Evolutionary conservation across 2,797 vertebrate species (phyloP), one percentile per base, ranked within the genome.

Genomic region (Hephaestus fuliginosus): DNA sequence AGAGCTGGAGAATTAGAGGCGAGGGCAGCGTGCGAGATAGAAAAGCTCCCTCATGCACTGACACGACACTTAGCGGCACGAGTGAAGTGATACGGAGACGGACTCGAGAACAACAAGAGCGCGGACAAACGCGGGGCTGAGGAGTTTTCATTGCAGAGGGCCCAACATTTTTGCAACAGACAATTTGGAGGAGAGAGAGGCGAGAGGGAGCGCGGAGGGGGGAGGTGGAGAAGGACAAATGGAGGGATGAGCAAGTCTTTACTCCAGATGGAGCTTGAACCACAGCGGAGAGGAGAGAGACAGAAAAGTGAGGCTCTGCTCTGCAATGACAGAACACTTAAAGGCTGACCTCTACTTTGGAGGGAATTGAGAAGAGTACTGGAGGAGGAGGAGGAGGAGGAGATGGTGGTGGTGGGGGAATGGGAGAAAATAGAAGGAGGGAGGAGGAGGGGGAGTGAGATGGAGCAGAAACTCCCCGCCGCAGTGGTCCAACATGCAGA

Each of bases 251-350:
- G 75, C 63, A 3, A 82, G 85, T 77, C 79, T 74, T 86, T 84
- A 76, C 84, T 83, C 64, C 78, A 86, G 86, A 87, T 71, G 83
- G 86, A 91, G 79, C 78, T 75, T 81, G 56, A 83, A 33, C 56
- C 67, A 69, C 60, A 60, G 81, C 4, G 18, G 58, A 65, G 80
- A 80, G 72, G 55, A 67, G 55, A 74, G 60, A 73, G 57, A 77
- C 2, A 48, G 75, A 86, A 33, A 80, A 90, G 68, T 36, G 61
- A 43, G 33, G 76, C 65, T 83, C 64, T 81, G 76, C 74, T 75
- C 55, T 73, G 56, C 63, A 78, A 36, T 88, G 85, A 83, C 76
- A 48, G 63, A 67, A 87, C 86, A 86, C 82, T 86, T 84, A 46
- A 73, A 81, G 72, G 61, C 73, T 5, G n/a, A 86, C 73, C 84